Evolutionary conservation across 2,797 vertebrate genomes (phyloP).

Genomic region (Enteromius treurensis): DNA sequence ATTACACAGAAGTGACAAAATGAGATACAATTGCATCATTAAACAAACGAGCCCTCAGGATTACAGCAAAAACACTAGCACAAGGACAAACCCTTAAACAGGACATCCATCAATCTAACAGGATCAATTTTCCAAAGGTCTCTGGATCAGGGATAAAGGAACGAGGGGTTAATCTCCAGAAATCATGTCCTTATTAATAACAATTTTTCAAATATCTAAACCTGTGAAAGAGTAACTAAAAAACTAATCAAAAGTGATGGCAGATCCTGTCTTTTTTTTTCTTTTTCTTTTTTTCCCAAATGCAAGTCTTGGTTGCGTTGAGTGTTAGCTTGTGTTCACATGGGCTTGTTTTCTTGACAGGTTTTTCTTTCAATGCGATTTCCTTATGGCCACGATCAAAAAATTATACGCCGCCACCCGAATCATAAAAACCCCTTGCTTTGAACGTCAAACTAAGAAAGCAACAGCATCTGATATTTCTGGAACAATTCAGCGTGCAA

Average conservation of each 20-base stretch:
- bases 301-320: constrained; percentile 22
- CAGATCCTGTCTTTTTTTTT: constrained; percentile 69
- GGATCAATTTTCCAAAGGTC: constrained; percentile 83
- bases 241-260: constrained; percentile 82
- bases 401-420: constrained; percentile 39
- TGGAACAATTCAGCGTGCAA: constrained; percentile 75
- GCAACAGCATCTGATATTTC: constrained; percentile 61
- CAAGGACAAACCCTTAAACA: constrained; percentile 81
- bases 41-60: constrained; percentile 71
- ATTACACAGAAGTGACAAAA: constrained; percentile 66
- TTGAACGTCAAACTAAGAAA: constrained; percentile 53
- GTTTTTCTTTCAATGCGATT: constrained; percentile 30
- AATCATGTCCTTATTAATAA: constrained; percentile 87
- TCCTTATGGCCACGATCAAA: constrained; percentile 29
- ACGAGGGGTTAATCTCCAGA: constrained; percentile 83
- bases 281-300: constrained; percentile 25
- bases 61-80: constrained; percentile 64
- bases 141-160: constrained; percentile 74
- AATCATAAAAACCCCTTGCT: constrained; percentile 49
- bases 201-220: constrained; percentile 82
- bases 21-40: constrained; percentile 74
- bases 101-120: constrained; percentile 81
- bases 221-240: constrained; percentile 79
- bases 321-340: constrained; percentile 46
- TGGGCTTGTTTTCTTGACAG: constrained; percentile 12